These are phyloP conservation scores for Platyscapa corneri DNA, from an alignment of 1,140 invertebrate species.

Conservation along the genomic window DNA sequence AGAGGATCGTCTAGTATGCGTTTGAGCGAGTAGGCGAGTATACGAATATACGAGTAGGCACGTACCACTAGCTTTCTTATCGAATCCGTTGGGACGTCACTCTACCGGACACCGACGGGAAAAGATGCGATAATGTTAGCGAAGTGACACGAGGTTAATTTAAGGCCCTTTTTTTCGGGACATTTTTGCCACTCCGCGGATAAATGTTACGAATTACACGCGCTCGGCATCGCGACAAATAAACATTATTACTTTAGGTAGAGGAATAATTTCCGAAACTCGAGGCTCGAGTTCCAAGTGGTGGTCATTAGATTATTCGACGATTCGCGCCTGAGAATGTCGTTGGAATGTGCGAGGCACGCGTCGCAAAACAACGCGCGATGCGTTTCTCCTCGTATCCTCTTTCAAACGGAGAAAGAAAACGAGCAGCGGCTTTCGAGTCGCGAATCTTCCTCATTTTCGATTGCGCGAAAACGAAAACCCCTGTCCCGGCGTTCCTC, in stretches of 20 bases:
- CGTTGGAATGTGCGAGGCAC: no score
- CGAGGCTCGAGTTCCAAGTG: no score
- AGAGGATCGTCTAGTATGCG: no score
- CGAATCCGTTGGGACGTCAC: neutral
- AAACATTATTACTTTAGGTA: neutral
- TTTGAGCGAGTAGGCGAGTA: no score
- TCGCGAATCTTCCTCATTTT: neutral
- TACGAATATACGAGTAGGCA: no score
- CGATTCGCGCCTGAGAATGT: no score
- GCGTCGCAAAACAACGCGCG: no score
- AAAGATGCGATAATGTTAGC: neutral
- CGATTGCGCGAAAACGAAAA: neutral
- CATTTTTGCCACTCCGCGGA: neutral
- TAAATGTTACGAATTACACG: neutral
- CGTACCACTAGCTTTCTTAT: no score
- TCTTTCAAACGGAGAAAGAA: no score
- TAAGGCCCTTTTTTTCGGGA: neutral
- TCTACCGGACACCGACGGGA: neutral
- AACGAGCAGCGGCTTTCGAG: no score
- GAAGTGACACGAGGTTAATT: neutral
- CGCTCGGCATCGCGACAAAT: neutral
- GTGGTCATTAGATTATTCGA: no score
- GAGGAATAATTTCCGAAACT: neutral
- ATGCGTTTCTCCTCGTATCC: no score
- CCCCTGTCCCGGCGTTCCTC: neutral